Base-by-base conservation (phyloP, 2,888 invertebrate species). In the Diaphora mendica region DNA sequence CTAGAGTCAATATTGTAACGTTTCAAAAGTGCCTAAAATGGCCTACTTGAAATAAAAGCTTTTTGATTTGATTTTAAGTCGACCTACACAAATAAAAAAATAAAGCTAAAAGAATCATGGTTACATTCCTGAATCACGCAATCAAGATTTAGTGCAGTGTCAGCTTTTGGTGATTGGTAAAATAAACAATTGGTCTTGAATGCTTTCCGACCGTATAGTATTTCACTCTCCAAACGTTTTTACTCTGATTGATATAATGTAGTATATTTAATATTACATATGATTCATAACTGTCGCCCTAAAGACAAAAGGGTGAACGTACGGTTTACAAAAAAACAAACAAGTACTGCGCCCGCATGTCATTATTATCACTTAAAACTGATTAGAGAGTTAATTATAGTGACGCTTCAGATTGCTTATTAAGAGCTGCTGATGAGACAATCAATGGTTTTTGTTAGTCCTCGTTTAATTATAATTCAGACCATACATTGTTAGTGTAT, bases 341-440 rank as follows among this genome's bases (percentile, higher is more conserved):
- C 92, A 93, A 89, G 87, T 88, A 88, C 79, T 81, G 85, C 82
- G 83, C 94, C 94, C 94, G 94, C 94, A 94, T 94, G 93, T 91
- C 94, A 93, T 94, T 94, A 94, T 90, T 91, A 92, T 91, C 94
- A 94, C 92, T 95, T 94, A 93, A 90, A 90, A 91, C 90, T 91
- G 92, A 93, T 94, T 93, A 93, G 87, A 86, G 86, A 88, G 89
- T 93, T 94, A 95, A 95, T 94, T 93, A 94, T 90, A 89, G 86
- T 90, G 90, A 91, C 90, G 91, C 88, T 86, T 92, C 94, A 94
- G 95, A 95, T 95, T 95, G 93, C 91, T 91, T 90, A 91, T 92
- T 91, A 91, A 91, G 82, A 86, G 78, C 79, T 70, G 80, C 83
- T 92, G 92, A 93, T 90, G 90, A 89, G 86, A 90, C 90, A 91